Conservation (phyloP, 2,888 invertebrate species). For the Agrotis clavis region DNA sequence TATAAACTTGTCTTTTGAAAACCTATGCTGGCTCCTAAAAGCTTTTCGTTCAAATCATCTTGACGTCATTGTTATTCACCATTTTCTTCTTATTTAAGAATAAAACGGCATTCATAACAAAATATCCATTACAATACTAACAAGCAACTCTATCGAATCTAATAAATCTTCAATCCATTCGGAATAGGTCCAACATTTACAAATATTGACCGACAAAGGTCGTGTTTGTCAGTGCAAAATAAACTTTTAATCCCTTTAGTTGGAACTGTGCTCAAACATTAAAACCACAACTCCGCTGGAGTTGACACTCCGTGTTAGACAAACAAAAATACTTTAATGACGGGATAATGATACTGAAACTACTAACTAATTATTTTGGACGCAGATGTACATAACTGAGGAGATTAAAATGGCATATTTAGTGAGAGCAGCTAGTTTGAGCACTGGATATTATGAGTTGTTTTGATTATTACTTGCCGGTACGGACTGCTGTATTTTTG, state of each 20-base stretch:
- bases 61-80: too few relatives aligned
- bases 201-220: conserved; percentile 57
- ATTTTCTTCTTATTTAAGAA: neutral
- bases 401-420: conserved; percentile 12
- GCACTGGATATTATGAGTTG: neutral
- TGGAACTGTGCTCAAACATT: conserved; percentile 57
- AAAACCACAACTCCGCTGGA: conserved; percentile 51
- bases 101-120: neutral
- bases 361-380: conserved; percentile 42
- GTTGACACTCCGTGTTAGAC: conserved; percentile 51
- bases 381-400: conserved; percentile 16
- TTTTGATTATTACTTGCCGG: neutral
- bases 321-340: conserved; percentile 60
- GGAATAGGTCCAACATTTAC: conserved; percentile 46
- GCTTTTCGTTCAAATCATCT: too few relatives aligned
- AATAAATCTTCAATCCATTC: conserved; percentile 42
- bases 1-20: neutral
- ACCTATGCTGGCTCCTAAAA: too few relatives aligned
- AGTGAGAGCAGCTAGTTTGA: conserved; percentile 4
- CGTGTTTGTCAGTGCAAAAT: conserved; percentile 63
- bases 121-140: conserved; percentile 6
- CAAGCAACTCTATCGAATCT: conserved; percentile 15
- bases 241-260: conserved; percentile 64
- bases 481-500: neutral
- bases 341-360: conserved; percentile 49